A percentile compares a stretch with the other conserved stretches of the same genome.
phyloP scores from a whole-genome alignment of 2,113 vertebrate genomes.

The human region GRCh38 chr12:44130001-44130500 shows the following conservation, averaged over 20 bases:
- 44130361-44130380: background rate
- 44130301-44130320: background rate
- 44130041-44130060: background rate
- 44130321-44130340: background rate
- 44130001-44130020: fast-evolving
- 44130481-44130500: background rate
- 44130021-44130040: background rate
- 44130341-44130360: background rate
- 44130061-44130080: background rate
- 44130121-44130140: background rate
- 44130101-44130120: background rate
- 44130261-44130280: background rate
- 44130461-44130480: background rate
- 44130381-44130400: background rate
- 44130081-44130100: background rate
- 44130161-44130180: background rate
- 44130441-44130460: background rate
- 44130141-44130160: background rate
- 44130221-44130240: background rate
- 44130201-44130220: background rate
- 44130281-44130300: background rate
- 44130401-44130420: background rate
- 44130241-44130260: background rate
- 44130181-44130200: background rate
- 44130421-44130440: background rate